Percentiles rank a stretch among this genome's conserved stretches.
Evolutionary conservation across 2,113 vertebrate genomes (phyloP).

Genomic region (Cyphomyrus plagiostoma): DNA sequence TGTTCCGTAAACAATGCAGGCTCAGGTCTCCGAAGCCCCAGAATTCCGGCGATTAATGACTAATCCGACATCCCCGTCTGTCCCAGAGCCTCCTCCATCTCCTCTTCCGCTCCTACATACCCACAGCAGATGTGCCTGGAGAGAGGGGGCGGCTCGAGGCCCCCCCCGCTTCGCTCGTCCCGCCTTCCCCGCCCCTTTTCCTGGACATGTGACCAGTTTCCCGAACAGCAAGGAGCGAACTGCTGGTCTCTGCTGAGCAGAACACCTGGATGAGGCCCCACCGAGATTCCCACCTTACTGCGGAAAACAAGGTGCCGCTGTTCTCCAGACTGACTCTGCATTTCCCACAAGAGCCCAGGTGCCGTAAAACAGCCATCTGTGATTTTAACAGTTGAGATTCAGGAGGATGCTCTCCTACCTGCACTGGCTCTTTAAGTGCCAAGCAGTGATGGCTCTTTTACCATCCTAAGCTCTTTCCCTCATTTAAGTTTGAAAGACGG

Average conservation of each 20-base stretch:
- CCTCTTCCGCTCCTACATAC: not conserved
- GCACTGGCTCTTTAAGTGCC: not conserved
- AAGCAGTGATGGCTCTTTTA: not conserved
- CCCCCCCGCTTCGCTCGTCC: not conserved
- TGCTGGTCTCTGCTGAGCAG: not conserved
- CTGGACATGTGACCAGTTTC: not conserved
- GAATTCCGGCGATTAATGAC: constrained; percentile 12
- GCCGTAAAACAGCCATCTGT: not conserved
- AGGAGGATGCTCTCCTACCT: not conserved
- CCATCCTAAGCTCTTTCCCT: not conserved
- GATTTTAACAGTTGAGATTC: not conserved
- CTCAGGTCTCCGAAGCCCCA: not conserved
- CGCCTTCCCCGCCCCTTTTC: not conserved
- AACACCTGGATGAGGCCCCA: not conserved
- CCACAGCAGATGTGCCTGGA: not conserved
- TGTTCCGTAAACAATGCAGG: not conserved
- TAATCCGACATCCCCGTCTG: constrained; percentile 10
- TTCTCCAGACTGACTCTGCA: not conserved
- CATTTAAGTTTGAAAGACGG: not conserved
- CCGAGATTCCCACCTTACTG: not conserved
- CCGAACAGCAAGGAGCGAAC: not conserved
- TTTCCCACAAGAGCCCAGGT: not conserved
- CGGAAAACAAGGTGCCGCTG: not conserved
- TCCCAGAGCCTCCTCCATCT: not conserved
- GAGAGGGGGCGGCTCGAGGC: too few species aligned